Conservation (phyloP, 2,888 invertebrate species). For the Pachliopta kotzebuea region DNA sequence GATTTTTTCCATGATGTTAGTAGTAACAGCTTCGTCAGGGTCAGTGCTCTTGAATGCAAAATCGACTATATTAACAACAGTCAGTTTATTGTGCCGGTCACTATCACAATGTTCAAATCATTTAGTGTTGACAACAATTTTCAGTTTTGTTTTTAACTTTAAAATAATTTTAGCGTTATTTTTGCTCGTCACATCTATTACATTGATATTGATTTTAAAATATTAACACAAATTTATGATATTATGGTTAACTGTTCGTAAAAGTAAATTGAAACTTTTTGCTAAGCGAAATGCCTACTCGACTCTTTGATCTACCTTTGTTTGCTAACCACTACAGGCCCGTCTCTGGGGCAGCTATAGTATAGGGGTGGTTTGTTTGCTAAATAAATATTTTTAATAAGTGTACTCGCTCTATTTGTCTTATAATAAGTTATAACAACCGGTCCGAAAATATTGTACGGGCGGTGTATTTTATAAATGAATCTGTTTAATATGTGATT, state of each 20-base stretch:
- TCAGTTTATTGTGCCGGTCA: too few species aligned
- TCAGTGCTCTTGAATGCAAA: too few species aligned
- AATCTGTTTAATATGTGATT: slow-evolving; percentile 29
- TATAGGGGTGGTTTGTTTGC: slow-evolving; percentile 55
- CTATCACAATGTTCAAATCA: too few species aligned
- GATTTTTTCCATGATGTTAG: too few species aligned
- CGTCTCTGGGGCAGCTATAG: slow-evolving; percentile 44
- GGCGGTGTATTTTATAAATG: slow-evolving; percentile 25
- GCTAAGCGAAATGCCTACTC: slow-evolving; percentile 26
- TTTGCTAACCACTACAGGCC: slow-evolving; percentile 60
- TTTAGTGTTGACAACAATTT: too few species aligned
- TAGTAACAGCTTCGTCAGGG: too few species aligned
- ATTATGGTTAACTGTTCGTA: slow-evolving; percentile 2
- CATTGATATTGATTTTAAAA: too few species aligned
- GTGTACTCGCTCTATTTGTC: slow-evolving; percentile 58
- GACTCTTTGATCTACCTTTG: slow-evolving; percentile 63
- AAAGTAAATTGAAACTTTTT: slow-evolving; percentile 24
- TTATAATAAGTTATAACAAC: slow-evolving; percentile 58
- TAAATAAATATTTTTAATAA: slow-evolving; percentile 70
- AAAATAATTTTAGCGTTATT: too few species aligned
- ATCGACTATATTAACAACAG: too few species aligned
- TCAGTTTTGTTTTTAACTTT: too few species aligned
- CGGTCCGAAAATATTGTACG: slow-evolving; percentile 31
- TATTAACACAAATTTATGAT: neutral
- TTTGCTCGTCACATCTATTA: too few species aligned